These are phyloP conservation scores for Bombus superbus DNA, from an alignment of 1,140 invertebrate genomes.

Conservation along the genomic window DNA sequence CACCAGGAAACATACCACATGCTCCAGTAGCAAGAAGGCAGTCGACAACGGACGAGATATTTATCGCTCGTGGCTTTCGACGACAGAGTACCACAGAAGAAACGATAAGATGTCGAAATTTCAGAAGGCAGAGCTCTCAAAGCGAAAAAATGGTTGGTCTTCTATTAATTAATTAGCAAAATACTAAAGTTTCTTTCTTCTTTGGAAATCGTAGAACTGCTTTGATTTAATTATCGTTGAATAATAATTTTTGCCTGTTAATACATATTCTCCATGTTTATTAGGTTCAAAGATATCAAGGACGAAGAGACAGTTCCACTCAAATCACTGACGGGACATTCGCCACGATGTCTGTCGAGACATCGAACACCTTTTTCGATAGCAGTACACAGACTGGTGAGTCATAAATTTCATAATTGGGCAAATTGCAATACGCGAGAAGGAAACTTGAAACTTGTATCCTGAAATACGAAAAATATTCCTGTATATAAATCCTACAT, in stretches of 20 bases:
- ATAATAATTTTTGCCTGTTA: neutral
- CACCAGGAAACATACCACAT: constrained; percentile 78
- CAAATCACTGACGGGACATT: constrained; percentile 96
- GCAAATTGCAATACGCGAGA: neutral
- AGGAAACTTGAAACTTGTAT: neutral
- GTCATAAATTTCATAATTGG: constrained; percentile 68
- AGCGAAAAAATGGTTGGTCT: constrained; percentile 88
- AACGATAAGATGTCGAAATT: constrained; percentile 95
- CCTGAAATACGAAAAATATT: no score
- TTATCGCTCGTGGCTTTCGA: constrained; percentile 94
- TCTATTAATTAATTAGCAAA: neutral
- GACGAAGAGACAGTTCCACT: constrained; percentile 92
- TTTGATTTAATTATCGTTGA: neutral
- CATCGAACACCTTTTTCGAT: constrained; percentile 95
- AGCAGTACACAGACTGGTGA: constrained; percentile 96
- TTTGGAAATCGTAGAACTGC: neutral
- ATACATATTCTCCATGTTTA: constrained; percentile 30
- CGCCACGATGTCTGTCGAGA: constrained; percentile 95
- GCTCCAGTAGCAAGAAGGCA: constrained; percentile 91
- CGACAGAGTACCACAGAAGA: constrained; percentile 95
- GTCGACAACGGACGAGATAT: constrained; percentile 95
- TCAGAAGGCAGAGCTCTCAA: constrained; percentile 90
- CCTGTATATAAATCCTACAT: no score
- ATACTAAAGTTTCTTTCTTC: neutral
- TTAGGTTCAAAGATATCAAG: constrained; percentile 86